phyloP scores from a whole-genome alignment of 2,113 vertebrate genomes.

The Aplodontia rufa region DNA sequence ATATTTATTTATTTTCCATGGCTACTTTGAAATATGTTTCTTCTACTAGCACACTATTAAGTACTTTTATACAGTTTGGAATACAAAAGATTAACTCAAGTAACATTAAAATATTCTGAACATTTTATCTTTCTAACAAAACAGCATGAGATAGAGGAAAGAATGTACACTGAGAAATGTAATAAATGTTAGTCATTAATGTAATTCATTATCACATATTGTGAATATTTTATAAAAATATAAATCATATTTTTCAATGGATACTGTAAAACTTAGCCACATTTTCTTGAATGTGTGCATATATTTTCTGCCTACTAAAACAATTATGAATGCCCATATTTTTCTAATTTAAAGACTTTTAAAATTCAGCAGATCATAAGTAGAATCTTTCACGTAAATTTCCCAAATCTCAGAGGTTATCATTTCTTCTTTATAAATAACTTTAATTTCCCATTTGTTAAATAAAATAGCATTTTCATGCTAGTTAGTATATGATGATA shows the following conservation, averaged over 20 bases:
- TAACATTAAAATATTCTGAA: constrained; percentile 6
- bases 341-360: background rate
- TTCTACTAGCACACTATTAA: background rate
- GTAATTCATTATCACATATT: background rate
- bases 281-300: background rate
- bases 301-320: background rate
- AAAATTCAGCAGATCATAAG: background rate
- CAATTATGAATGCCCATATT: background rate
- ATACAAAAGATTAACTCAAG: background rate
- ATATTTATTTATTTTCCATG: background rate
- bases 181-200: background rate
- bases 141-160: background rate
- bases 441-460: background rate
- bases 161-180: background rate
- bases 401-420: background rate
- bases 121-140: background rate
- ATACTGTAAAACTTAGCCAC: background rate
- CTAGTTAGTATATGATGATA: background rate
- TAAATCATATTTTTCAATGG: background rate
- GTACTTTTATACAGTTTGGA: background rate
- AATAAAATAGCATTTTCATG: background rate
- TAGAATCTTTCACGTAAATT: background rate
- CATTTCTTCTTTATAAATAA: background rate
- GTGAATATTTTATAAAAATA: background rate
- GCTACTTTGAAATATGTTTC: background rate